A percentile compares a stretch with the other conserved stretches of the same genome.
These are phyloP conservation scores for Helicolenus hilgendorfi DNA, from an alignment of 2,797 vertebrate species.

Conservation along the genomic window DNA sequence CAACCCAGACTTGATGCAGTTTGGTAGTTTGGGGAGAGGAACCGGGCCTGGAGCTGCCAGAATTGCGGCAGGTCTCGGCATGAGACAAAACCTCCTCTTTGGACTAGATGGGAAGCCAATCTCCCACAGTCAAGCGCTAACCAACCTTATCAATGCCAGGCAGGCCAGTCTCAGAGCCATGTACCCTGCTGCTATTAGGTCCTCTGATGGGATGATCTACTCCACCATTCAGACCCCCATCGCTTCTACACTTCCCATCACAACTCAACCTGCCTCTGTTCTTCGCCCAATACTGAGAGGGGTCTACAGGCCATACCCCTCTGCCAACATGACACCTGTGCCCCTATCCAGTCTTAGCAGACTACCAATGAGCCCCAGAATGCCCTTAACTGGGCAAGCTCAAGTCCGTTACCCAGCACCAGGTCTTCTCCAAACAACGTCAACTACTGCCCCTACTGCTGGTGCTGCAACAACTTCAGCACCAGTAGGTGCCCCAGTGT, in stretches of 20 bases:
- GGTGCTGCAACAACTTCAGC: constrained; percentile 57
- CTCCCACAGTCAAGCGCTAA: constrained; percentile 91
- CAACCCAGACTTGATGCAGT: constrained; percentile 93
- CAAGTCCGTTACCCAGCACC: constrained; percentile 92
- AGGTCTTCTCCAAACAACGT: constrained; percentile 83
- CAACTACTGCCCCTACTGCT: constrained; percentile 66
- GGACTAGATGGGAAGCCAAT: constrained; percentile 92
- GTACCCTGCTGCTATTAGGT: constrained; percentile 95
- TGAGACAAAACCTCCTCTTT: constrained; percentile 93
- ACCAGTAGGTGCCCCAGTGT: constrained; percentile 53
- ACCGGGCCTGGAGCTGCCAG: constrained; percentile 82
- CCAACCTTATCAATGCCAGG: constrained; percentile 92
- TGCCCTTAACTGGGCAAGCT: constrained; percentile 90
- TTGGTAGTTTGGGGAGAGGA: constrained; percentile 87
- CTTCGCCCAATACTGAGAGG: constrained; percentile 94
- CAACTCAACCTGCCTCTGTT: constrained; percentile 96
- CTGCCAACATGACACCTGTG: constrained; percentile 92
- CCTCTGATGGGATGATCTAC: constrained; percentile 98
- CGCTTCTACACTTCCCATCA: constrained; percentile 98
- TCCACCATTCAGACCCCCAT: constrained; percentile 99
- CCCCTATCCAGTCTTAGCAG: constrained; percentile 94
- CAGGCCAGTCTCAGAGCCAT: constrained; percentile 93
- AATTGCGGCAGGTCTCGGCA: constrained; percentile 88
- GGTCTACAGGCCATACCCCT: constrained; percentile 93
- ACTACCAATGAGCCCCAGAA: constrained; percentile 92